Conservation (phyloP, 1,140 invertebrate species). For the Maconellicoccus hirsutus region DNA sequence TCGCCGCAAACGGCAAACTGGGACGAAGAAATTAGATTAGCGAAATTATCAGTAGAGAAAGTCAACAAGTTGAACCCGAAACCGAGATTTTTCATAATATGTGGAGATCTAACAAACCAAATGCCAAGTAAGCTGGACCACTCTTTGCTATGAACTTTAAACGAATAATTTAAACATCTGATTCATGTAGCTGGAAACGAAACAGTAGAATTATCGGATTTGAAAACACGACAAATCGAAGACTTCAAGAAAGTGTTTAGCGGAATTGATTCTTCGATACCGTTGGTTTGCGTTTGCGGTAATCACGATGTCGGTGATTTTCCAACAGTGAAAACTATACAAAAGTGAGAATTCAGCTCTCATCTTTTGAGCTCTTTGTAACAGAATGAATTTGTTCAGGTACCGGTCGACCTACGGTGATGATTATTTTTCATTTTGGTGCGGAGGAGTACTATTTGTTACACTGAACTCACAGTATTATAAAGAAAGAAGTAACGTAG, state of each 20-base stretch:
- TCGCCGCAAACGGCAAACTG: conserved; percentile 35
- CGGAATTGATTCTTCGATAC: conserved; percentile 37
- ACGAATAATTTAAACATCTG: neutral
- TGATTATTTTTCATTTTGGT: conserved; percentile 45
- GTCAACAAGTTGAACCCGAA: conserved; percentile 40
- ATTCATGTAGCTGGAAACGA: neutral
- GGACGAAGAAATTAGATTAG: conserved; percentile 40
- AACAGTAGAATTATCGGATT: conserved; percentile 24
- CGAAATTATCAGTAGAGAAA: conserved; percentile 34
- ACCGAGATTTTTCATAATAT: conserved; percentile 44
- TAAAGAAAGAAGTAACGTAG: conserved; percentile 32
- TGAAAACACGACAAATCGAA: conserved; percentile 34
- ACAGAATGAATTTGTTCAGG: conserved; percentile 23
- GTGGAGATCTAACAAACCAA: conserved; percentile 44
- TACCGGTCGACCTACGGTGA: conserved; percentile 41
- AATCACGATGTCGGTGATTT: conserved; percentile 46
- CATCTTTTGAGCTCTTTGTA: neutral
- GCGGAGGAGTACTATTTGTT: conserved; percentile 41
- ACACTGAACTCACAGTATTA: conserved; percentile 44
- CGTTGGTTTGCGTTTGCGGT: conserved; percentile 44
- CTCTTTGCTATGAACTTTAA: conserved; percentile 21
- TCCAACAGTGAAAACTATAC: conserved; percentile 37
- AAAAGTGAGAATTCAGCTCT: conserved; percentile 27
- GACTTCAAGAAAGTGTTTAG: conserved; percentile 39
- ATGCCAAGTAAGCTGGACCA: conserved; percentile 34